Evolutionary conservation across 2,888 invertebrate species (phyloP), one percentile per base, ranked within the genome.

Genomic region (Tholera decimalis): DNA sequence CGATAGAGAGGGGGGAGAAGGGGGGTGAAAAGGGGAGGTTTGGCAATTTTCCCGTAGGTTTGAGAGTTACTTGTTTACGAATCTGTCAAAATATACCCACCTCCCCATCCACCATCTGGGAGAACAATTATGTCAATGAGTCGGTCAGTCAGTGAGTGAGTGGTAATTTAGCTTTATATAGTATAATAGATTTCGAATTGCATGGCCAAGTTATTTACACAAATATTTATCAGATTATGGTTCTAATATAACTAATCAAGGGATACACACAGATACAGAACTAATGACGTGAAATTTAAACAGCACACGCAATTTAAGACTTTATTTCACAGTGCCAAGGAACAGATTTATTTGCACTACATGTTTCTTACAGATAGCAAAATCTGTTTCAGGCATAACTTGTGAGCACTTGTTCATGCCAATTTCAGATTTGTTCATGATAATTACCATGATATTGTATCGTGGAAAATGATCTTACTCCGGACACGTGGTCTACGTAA

Each of bases 401-500:
- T 80, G 80, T 85, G 79, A 85, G 81, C 85, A 87, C 85, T 85
- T n/a, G n/a, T n/a, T n/a, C n/a, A n/a, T n/a, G n/a, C n/a, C n/a
- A n/a, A n/a, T n/a, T n/a, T n/a, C n/a, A n/a, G n/a, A n/a, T n/a
- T n/a, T n/a, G n/a, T n/a, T n/a, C n/a, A n/a, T n/a, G n/a, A n/a
- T n/a, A n/a, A n/a, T n/a, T n/a, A n/a, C n/a, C n/a, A n/a, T n/a
- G 83, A 83, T 86, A 86, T 88, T 89, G 89, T 89, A 89, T 28
- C 90, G 90, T 89, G 80, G 88, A 90, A 89, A 91, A 90, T 90
- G 89, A 89, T 88, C 85, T 85, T 90, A 91, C 86, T 89, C 88
- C 60, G 80, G 66, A 53, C 88, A 87, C 84, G 89, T 87, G 35
- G 66, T n/a, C 81, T 83, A 85, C 89, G 88, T 83, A 78, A 87